These are phyloP conservation scores for Puffinus mauretanicus DNA, from an alignment of 2,113 vertebrate genomes.

Conservation along the genomic window DNA sequence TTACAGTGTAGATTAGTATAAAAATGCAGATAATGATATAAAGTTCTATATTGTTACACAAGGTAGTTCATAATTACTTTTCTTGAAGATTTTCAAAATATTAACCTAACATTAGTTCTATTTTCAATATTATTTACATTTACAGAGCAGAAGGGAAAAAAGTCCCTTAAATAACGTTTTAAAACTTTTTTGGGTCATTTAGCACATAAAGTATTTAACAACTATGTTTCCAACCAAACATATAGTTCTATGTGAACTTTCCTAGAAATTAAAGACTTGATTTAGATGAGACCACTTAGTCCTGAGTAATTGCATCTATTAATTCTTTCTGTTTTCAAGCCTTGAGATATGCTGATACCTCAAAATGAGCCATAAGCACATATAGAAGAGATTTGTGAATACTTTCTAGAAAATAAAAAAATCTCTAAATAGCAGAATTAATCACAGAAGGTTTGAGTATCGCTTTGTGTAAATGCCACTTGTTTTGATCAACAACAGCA, in stretches of 20 bases:
- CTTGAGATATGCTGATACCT: background rate
- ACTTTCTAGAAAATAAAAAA: background rate
- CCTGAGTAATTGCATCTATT: background rate
- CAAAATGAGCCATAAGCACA: background rate
- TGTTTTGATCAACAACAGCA: background rate
- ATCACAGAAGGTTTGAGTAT: background rate
- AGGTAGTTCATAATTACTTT: background rate
- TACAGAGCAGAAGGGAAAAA: background rate
- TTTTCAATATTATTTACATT: background rate
- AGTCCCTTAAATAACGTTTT: background rate
- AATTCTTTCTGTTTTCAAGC: background rate
- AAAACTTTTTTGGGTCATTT: background rate
- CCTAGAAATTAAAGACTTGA: background rate
- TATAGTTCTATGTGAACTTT: background rate
- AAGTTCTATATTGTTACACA: background rate
- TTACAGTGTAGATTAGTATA: background rate
- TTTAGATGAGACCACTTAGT: background rate
- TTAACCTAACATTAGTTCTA: background rate
- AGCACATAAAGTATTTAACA: background rate
- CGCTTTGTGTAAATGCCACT: background rate
- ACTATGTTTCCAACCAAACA: background rate
- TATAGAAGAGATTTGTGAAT: background rate
- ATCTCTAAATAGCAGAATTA: background rate
- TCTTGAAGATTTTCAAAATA: background rate
- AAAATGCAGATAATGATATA: background rate